Conservation (phyloP, 2,888 invertebrate genomes). For the Lycaena phlaeas region DNA sequence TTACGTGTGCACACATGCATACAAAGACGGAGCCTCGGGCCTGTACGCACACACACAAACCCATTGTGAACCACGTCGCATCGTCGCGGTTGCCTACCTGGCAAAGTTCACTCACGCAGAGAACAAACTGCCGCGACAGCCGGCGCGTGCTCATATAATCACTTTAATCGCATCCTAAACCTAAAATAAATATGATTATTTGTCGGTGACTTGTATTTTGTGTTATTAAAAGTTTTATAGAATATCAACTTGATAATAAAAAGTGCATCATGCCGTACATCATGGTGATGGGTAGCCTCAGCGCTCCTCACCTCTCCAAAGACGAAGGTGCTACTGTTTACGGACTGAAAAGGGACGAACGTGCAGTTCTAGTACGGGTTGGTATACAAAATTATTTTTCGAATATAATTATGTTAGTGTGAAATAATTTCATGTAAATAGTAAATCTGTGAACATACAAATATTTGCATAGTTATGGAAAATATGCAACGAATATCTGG, state of each 20-base stretch:
- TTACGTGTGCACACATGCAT: constrained; percentile 34
- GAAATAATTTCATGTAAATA: no score
- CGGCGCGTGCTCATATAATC: constrained; percentile 31
- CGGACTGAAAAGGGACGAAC: constrained; percentile 62
- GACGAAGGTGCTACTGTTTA: constrained; percentile 63
- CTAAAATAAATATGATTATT: constrained; percentile 4
- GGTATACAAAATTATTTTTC: no score
- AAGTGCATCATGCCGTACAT: constrained; percentile 52
- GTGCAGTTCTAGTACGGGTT: constrained; percentile 35
- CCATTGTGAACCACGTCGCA: constrained; percentile 18
- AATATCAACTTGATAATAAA: neutral
- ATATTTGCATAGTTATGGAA: no score
- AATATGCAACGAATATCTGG: no score
- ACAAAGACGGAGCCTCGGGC: constrained; percentile 27
- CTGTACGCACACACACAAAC: constrained; percentile 23
- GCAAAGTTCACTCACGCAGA: constrained; percentile 52
- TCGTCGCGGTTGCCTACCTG: constrained; percentile 31
- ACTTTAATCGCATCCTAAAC: constrained; percentile 11
- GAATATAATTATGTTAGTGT: no score
- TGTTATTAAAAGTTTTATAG: neutral
- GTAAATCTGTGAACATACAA: no score
- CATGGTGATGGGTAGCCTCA: constrained; percentile 65
- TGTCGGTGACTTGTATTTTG: neutral
- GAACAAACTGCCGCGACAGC: constrained; percentile 35
- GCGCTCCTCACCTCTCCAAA: constrained; percentile 55